A percentile compares a stretch with the other conserved stretches of the same genome.
These are phyloP conservation scores for Callocephalon fimbriatum DNA, from an alignment of 2,113 vertebrate species.

Conservation along the genomic window DNA sequence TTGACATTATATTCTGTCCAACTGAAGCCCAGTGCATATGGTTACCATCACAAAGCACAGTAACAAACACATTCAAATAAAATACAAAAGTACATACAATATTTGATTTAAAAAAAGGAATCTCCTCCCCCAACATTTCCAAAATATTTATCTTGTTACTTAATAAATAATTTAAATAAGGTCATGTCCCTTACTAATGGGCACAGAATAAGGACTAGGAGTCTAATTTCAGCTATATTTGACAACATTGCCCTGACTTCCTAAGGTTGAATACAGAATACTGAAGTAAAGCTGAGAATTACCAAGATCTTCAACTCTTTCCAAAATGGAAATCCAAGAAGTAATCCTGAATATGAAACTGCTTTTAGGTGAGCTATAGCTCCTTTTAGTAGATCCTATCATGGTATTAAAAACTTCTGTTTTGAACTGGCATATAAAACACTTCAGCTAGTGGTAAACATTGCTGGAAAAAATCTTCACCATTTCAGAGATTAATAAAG, in stretches of 20 bases:
- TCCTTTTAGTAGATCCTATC: not conserved
- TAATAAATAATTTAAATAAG: not conserved
- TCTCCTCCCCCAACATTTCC: not conserved
- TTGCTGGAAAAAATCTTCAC: not conserved
- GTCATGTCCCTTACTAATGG: not conserved
- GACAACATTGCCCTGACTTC: not conserved
- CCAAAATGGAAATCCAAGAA: not conserved
- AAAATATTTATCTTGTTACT: not conserved
- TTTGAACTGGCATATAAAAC: not conserved
- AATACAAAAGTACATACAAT: not conserved
- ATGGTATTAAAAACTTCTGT: not conserved
- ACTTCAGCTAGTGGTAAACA: not conserved
- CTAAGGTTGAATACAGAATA: not conserved
- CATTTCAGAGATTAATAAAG: conserved; percentile 3
- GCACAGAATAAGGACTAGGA: not conserved
- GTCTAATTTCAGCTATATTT: not conserved
- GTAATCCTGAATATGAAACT: not conserved
- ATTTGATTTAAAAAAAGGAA: not conserved
- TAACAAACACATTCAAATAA: not conserved
- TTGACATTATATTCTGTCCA: not conserved
- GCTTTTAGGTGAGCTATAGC: not conserved
- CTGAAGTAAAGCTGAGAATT: not conserved
- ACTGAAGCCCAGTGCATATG: not conserved
- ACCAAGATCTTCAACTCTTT: not conserved
- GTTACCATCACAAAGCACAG: not conserved